Evolutionary conservation across 2,113 vertebrate species (phyloP).

Genomic region (Carollia perspicillata): DNA sequence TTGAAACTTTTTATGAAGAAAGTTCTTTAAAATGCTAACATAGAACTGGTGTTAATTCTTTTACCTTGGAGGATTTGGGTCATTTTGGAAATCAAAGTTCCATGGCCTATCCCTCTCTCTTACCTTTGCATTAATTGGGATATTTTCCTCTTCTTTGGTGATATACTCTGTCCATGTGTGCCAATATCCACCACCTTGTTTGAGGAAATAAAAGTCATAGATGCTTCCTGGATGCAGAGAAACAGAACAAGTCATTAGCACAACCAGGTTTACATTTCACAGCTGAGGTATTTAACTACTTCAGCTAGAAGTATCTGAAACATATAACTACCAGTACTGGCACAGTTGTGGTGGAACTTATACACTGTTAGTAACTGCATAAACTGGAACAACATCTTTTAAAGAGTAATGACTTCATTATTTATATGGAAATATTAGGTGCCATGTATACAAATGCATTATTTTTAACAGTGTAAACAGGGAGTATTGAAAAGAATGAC

Average conservation of each 20-base stretch:
- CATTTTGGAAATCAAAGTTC: neutral
- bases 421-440: neutral
- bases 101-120: neutral
- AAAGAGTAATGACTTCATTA: neutral
- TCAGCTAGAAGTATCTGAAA: neutral
- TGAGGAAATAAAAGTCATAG: slow-evolving; percentile 93
- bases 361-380: neutral
- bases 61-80: neutral
- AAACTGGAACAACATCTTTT: neutral
- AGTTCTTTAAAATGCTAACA: neutral
- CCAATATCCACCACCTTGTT: slow-evolving; percentile 89
- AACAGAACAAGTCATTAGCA: slow-evolving; percentile 37
- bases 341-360: neutral
- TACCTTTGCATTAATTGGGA: slow-evolving; percentile 86
- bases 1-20: neutral
- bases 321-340: neutral
- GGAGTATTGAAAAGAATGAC: neutral
- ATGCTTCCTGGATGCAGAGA: slow-evolving; percentile 84
- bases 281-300: neutral
- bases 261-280: neutral
- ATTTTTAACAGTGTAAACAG: neutral
- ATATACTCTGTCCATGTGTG: slow-evolving; percentile 89
- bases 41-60: neutral
- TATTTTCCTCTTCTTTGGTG: slow-evolving; percentile 84
- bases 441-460: neutral